A percentile compares a stretch with the other conserved stretches of the same genome.
phyloP scores from a whole-genome alignment of 2,113 vertebrate genomes.

The Ciconia stormi region DNA sequence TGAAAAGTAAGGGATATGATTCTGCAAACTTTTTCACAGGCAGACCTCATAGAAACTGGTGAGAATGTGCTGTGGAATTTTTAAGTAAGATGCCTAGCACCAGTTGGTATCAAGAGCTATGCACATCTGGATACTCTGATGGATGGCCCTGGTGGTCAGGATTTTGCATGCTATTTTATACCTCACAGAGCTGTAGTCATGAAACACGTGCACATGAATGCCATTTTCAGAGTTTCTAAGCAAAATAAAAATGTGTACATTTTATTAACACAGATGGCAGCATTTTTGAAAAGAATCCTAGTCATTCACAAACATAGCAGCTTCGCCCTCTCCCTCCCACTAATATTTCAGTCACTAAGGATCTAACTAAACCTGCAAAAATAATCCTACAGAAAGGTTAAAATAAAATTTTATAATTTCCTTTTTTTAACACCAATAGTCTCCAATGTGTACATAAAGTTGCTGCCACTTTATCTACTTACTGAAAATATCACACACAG shows the following conservation, averaged over 20 bases:
- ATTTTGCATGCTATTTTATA: background rate
- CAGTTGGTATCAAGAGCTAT: background rate
- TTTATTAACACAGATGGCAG: background rate
- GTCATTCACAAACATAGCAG: background rate
- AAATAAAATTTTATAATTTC: background rate
- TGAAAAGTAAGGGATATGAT: background rate
- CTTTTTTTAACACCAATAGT: background rate
- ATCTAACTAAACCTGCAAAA: background rate
- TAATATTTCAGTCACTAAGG: background rate
- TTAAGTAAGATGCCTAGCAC: background rate
- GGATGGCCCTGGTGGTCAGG: background rate
- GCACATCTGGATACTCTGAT: fast-evolving
- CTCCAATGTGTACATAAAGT: background rate
- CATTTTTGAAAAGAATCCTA: background rate
- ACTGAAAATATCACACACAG: background rate
- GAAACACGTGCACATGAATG: background rate
- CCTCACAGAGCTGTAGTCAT: background rate
- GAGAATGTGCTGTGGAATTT: background rate
- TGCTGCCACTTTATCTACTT: background rate
- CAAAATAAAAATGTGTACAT: background rate
- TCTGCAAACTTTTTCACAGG: background rate
- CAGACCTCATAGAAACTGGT: background rate
- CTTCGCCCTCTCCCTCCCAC: background rate
- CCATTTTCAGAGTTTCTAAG: background rate
- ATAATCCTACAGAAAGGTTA: background rate